Percentiles rank a stretch among this genome's conserved stretches.
phyloP scores from a whole-genome alignment of 2,888 invertebrate species.

The Hololepta plana region DNA sequence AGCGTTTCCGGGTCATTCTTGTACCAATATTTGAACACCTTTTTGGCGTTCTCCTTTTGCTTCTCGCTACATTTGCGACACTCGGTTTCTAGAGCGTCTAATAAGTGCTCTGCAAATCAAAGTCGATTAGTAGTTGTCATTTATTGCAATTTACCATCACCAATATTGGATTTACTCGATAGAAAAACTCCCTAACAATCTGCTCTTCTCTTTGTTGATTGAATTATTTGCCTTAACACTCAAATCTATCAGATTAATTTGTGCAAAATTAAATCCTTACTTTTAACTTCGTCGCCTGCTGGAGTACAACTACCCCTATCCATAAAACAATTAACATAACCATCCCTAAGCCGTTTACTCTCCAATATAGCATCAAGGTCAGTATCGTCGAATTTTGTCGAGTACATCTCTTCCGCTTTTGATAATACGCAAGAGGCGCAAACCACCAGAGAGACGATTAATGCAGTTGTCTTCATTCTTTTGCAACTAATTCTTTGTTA shows the following conservation, averaged over 20 bases:
- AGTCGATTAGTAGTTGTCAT: too few relatives aligned
- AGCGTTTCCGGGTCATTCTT: constrained; percentile 40
- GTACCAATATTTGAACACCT: constrained; percentile 42
- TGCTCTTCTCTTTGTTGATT: too few relatives aligned
- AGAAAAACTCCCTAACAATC: too few relatives aligned
- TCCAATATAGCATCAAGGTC: constrained; percentile 27
- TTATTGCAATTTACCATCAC: too few relatives aligned
- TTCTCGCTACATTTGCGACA: constrained; percentile 39
- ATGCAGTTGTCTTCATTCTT: too few relatives aligned
- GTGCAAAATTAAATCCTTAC: too few relatives aligned
- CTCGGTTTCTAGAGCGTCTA: constrained; percentile 44
- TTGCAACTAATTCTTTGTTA: too few relatives aligned
- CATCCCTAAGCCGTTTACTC: constrained; percentile 26
- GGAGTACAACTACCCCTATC: constrained; percentile 25
- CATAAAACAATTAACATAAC: constrained; percentile 28
- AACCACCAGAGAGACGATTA: too few relatives aligned
- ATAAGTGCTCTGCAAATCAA: constrained; percentile 34
- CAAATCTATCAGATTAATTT: too few relatives aligned
- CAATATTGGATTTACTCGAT: too few relatives aligned
- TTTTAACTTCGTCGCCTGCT: constrained; percentile 26
- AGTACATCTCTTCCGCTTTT: constrained; percentile 16
- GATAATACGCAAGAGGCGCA: too few relatives aligned
- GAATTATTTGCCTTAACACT: too few relatives aligned
- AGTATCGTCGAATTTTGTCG: constrained; percentile 27
- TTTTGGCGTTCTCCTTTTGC: constrained; percentile 40